Percentiles rank a stretch among this genome's conserved stretches.
Evolutionary conservation across 2,113 vertebrate species (phyloP).

Genomic region (Salvator merianae): DNA sequence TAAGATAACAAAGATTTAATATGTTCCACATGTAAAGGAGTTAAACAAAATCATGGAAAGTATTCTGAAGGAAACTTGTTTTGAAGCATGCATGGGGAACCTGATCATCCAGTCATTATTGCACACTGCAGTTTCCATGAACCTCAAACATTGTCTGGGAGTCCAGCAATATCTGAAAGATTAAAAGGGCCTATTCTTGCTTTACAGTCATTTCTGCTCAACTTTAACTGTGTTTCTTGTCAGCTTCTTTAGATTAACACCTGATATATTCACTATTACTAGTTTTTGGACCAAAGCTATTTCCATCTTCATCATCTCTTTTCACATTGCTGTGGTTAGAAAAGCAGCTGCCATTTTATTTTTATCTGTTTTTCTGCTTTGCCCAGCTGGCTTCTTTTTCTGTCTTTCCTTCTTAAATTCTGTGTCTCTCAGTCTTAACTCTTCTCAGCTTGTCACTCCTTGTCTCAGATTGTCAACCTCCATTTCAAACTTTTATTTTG

Average conservation of each 20-base stretch:
- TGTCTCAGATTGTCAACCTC: too few species aligned
- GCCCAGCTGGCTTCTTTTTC: too few species aligned
- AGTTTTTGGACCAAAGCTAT: background rate
- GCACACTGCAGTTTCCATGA: background rate
- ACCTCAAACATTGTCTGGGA: background rate
- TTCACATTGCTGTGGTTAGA: background rate
- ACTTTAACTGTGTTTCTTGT: background rate
- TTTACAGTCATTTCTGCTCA: background rate
- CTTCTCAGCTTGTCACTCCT: too few species aligned
- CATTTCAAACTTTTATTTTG: too few species aligned
- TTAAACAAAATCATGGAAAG: background rate
- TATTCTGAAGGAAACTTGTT: background rate
- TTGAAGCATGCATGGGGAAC: background rate
- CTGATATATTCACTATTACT: background rate
- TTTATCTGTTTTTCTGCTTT: background rate
- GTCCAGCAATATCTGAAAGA: background rate
- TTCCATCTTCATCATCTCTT: background rate
- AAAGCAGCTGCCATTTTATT: background rate
- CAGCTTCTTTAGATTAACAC: background rate
- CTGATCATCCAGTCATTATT: background rate
- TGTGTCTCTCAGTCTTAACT: too few species aligned
- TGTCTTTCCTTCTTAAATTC: background rate
- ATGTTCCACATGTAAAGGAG: background rate
- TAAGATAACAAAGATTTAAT: background rate
- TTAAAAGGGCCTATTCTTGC: background rate